These are phyloP conservation scores for Clinocottus analis DNA, from an alignment of 2,113 vertebrate genomes.

Conservation along the genomic window DNA sequence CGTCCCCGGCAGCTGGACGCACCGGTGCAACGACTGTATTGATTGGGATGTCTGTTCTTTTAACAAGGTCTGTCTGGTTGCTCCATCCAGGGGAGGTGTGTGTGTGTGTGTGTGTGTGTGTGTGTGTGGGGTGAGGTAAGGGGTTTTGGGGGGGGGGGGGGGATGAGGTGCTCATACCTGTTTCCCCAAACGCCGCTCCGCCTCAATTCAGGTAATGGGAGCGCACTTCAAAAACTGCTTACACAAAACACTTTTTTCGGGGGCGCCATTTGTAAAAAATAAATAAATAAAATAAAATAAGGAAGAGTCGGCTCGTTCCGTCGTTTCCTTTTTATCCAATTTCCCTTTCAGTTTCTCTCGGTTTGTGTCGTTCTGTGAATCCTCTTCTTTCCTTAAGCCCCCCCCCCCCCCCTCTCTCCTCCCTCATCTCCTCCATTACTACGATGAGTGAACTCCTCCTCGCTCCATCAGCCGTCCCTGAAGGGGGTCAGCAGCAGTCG, in stretches of 20 bases:
- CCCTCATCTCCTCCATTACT: conserved; percentile 56
- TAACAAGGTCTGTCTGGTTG: conserved; percentile 81
- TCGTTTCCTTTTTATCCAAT: conserved; percentile 56
- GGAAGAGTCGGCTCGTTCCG: conserved; percentile 32
- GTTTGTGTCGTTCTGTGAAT: conserved; percentile 51
- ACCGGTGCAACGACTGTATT: conserved; percentile 74
- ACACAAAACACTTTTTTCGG: conserved; percentile 66
- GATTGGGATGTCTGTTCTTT: conserved; percentile 80
- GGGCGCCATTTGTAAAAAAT: conserved; percentile 62
- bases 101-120: too few species aligned
- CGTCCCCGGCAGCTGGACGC: conserved; percentile 73
- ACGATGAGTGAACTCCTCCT: conserved; percentile 53
- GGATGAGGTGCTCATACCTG: conserved; percentile 56
- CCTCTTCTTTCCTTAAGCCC: not conserved
- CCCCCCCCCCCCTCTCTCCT: conserved; percentile 34
- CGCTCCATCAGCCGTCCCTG: conserved; percentile 56
- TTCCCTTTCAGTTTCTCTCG: conserved; percentile 38
- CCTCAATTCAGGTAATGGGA: conserved; percentile 68
- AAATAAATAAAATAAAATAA: too few species aligned
- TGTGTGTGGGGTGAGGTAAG: too few species aligned
- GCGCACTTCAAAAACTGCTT: conserved; percentile 74
- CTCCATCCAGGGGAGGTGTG: conserved; percentile 57
- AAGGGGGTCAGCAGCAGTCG: conserved; percentile 59
- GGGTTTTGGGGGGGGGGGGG: conserved; percentile 54
- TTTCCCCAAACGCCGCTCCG: conserved; percentile 68